Evolutionary conservation across 2,113 vertebrate genomes (phyloP).

Genomic region (Pseudopodoces humilis): DNA sequence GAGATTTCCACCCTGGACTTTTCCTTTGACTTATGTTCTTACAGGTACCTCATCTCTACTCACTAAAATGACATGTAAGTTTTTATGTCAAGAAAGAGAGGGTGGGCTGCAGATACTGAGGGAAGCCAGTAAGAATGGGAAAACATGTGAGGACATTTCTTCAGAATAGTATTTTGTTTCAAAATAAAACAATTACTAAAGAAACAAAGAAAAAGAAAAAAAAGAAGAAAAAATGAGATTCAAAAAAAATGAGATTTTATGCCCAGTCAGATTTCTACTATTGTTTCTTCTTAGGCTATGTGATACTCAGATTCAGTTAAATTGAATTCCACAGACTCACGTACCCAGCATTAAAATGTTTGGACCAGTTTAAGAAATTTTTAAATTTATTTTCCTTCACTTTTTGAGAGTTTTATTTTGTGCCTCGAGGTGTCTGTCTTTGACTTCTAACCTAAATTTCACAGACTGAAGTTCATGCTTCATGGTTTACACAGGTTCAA

Average conservation of each 20-base stretch:
- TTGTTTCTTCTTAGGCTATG: background rate
- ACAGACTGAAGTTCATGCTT: background rate
- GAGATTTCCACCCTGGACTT: background rate
- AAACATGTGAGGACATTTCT: background rate
- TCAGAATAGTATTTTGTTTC: background rate
- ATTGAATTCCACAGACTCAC: background rate
- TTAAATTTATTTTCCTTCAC: background rate
- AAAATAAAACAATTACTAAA: background rate
- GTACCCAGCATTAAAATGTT: background rate
- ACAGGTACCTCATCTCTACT: background rate
- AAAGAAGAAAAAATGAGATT: no score
- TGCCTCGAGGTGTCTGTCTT: background rate
- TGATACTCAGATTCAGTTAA: background rate
- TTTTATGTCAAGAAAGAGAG: background rate
- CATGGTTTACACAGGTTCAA: background rate
- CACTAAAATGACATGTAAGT: background rate
- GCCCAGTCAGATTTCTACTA: background rate
- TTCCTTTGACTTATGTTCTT: background rate
- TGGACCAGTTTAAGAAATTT: background rate
- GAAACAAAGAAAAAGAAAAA: background rate
- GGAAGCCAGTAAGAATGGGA: background rate
- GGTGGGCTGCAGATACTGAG: no score
- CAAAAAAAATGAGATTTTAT: no score
- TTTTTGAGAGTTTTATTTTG: background rate
- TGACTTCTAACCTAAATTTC: background rate